Evolutionary conservation across 2,888 invertebrate species (phyloP).

Genomic region (Dorcus hopei): DNA sequence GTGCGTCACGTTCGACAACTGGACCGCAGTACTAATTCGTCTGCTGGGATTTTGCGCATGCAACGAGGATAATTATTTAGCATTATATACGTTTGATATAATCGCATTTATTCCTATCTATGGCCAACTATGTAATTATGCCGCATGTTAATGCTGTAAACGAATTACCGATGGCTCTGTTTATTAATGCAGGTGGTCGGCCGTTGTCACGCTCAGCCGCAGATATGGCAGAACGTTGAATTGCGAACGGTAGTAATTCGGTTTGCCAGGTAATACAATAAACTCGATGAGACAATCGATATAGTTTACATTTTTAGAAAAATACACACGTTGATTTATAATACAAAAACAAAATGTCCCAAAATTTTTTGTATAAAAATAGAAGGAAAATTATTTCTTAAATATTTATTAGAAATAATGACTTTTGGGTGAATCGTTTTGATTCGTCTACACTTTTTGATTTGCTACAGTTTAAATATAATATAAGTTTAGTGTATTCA

Average conservation of each 20-base stretch:
- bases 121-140: conserved; percentile 38
- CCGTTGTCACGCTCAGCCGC: conserved; percentile 23
- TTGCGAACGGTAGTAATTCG: background rate
- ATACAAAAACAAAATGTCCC: too few relatives aligned
- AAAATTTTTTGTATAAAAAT: too few relatives aligned
- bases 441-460: too few relatives aligned
- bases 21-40: conserved; percentile 45
- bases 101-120: conserved; percentile 43
- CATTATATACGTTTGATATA: conserved; percentile 45
- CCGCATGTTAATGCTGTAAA: conserved; percentile 36
- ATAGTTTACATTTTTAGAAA: too few relatives aligned
- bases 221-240: conserved; percentile 9
- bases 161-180: conserved; percentile 33
- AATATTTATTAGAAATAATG: too few relatives aligned
- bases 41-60: conserved; percentile 42
- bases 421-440: too few relatives aligned
- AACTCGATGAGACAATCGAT: too few relatives aligned
- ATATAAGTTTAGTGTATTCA: too few relatives aligned
- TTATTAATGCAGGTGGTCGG: conserved; percentile 26
- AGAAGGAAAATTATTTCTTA: too few relatives aligned
- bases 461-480: too few relatives aligned
- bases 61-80: conserved; percentile 48
- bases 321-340: too few relatives aligned
- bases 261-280: too few relatives aligned
- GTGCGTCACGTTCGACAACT: conserved; percentile 46